Evolutionary conservation across 1,140 invertebrate species (phyloP).

Genomic region (Physella acuta): DNA sequence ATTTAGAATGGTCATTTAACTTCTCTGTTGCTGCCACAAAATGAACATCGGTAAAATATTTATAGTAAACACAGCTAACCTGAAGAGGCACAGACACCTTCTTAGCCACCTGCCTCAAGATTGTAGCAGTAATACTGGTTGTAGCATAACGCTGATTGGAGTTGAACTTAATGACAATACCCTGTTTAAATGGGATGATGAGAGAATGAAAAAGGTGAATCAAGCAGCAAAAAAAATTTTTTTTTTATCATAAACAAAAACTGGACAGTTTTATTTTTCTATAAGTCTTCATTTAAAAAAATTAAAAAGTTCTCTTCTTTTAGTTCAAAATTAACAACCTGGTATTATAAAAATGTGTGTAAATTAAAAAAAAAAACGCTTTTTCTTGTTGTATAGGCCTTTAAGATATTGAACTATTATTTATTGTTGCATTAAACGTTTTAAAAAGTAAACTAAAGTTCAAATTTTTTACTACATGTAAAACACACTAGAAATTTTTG

Average conservation of each 20-base stretch:
- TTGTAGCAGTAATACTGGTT: constrained; percentile 58
- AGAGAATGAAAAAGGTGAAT: too few species aligned
- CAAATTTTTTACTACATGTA: not conserved
- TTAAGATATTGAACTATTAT: not conserved
- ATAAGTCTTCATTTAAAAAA: too few species aligned
- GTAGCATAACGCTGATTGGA: constrained; percentile 64
- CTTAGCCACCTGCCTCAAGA: constrained; percentile 60
- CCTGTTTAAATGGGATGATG: constrained; percentile 34
- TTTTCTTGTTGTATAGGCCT: not conserved
- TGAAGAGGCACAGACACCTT: constrained; percentile 58
- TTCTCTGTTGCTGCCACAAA: not conserved
- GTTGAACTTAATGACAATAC: constrained; percentile 63
- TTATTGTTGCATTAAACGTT: not conserved
- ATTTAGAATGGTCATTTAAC: too few species aligned
- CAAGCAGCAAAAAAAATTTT: too few species aligned
- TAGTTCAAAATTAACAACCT: too few species aligned
- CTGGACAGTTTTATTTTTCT: too few species aligned
- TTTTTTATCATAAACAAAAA: too few species aligned
- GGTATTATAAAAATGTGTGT: too few species aligned
- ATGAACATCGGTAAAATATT: not conserved
- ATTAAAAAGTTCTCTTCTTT: too few species aligned
- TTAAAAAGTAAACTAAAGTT: not conserved
- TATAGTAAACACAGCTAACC: too few species aligned
- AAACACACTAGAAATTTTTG: not conserved
- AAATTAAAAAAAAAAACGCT: too few species aligned